Evolutionary conservation across 2,113 vertebrate genomes (phyloP), one percentile per base, ranked within the genome.

Genomic region (Mormyrus iriodes): DNA sequence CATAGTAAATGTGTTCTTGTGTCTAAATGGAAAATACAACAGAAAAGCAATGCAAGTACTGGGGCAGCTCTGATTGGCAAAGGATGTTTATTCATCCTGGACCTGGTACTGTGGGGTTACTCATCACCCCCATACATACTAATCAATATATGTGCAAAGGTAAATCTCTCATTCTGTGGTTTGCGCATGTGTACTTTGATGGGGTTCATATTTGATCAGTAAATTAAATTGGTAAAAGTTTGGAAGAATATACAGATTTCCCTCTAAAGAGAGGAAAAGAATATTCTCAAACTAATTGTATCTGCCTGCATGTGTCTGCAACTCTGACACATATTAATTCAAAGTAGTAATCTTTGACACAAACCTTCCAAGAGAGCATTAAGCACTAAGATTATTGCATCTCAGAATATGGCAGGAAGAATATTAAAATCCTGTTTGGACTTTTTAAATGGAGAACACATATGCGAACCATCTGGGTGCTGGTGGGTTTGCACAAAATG

Each of bases 391-490:
- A 86, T 39, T 86, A 49, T 52, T 53, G 61, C n/a, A 12, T 27
- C 61, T 31, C 61, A 69, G 61, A 69, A 69, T 69, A 69, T 13
- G n/a, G 58, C 39, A 48, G 55, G 48, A 4, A 46, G 42, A 85
- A 65, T 73, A 61, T 73, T 24, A 52, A 69, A 86, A 90, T 51
- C 19, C 85, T n/a, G 39, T 27, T 44, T 65, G 46, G 13, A 44
- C 49, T 65, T 84, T 49, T 46, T 31, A 86, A 90, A 53, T 52
- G 35, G 89, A 69, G 39, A 61, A 73, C 53, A 90, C 61, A 73
- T 86, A 76, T 85, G 61, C 61, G 65, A 31, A 52, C 85, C 89
- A 90, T 90, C 89, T 90, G 89, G 48, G 12, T 10, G 7, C 58
- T 51, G 83, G 55, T 69, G 31, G n/a, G 46, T n/a, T 52, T 44